Conservation (phyloP, 1,140 invertebrate species). For the Drosophila watanabei region DNA sequence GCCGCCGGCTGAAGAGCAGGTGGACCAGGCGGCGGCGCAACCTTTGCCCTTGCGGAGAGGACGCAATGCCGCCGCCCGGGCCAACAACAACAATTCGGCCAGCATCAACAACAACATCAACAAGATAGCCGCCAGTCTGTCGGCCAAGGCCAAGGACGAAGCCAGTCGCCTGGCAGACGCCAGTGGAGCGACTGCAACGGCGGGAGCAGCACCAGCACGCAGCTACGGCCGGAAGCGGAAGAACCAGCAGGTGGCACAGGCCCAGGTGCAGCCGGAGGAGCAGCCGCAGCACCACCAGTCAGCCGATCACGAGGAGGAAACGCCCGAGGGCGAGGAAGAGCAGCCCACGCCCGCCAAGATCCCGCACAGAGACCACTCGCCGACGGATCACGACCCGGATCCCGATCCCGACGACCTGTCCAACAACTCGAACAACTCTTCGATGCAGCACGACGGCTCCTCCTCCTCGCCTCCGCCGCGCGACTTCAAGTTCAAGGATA, state of each 20-base stretch:
- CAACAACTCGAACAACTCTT: constrained; percentile 66
- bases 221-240: constrained; percentile 82
- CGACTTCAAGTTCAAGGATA: constrained; percentile 84
- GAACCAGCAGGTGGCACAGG: constrained; percentile 74
- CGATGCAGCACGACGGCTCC: constrained; percentile 71
- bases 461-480: constrained; percentile 75
- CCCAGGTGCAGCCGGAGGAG: constrained; percentile 42
- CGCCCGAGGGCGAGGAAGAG: constrained; percentile 37
- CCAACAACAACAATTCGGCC: constrained; percentile 66
- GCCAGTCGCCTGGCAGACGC: constrained; percentile 59
- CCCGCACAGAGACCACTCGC: constrained; percentile 31
- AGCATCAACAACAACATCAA: constrained; percentile 80
- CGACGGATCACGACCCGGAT: constrained; percentile 42
- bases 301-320: constrained; percentile 18
- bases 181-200: not conserved
- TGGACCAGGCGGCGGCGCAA: constrained; percentile 6
- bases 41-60: constrained; percentile 56
- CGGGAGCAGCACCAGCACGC: constrained; percentile 32
- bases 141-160: constrained; percentile 68
- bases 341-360: constrained; percentile 69
- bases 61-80: constrained; percentile 57
- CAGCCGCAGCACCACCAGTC: constrained; percentile 50
- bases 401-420: constrained; percentile 63
- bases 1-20: constrained; percentile 19
- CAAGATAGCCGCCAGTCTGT: constrained; percentile 76